Conservation (phyloP, 2,113 vertebrate genomes). For the Notothenia coriiceps region DNA sequence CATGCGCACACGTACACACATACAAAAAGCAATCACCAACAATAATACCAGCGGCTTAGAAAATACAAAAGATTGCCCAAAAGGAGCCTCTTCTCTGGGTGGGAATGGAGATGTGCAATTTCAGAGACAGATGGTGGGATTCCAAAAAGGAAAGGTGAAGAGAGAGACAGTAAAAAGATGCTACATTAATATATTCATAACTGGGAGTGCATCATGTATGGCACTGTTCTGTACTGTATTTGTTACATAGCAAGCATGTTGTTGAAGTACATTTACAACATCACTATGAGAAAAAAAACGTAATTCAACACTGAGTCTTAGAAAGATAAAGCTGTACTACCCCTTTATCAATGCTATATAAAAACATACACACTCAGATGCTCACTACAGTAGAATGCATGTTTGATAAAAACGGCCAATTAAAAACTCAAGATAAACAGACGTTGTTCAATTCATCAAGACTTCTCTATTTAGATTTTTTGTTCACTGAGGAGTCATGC, state of each 20-base stretch:
- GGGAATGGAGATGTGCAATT: background rate
- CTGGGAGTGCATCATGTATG: background rate
- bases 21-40: background rate
- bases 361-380: no score
- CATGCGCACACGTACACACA: background rate
- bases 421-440: no score
- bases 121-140: constrained; percentile 3
- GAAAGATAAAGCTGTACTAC: background rate
- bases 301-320: background rate
- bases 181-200: background rate
- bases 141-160: background rate
- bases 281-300: background rate
- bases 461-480: no score
- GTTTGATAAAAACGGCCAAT: no score
- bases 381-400: no score
- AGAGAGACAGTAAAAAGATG: background rate
- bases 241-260: no score
- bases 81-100: background rate
- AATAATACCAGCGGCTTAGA: background rate
- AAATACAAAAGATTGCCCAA: background rate
- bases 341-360: no score
- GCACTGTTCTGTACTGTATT: background rate
- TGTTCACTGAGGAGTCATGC: no score
- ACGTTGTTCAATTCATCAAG: no score
- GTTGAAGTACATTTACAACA: background rate